These are phyloP conservation scores for Drosophila nigrodunni DNA, from an alignment of 1,140 invertebrate genomes.

Conservation along the genomic window DNA sequence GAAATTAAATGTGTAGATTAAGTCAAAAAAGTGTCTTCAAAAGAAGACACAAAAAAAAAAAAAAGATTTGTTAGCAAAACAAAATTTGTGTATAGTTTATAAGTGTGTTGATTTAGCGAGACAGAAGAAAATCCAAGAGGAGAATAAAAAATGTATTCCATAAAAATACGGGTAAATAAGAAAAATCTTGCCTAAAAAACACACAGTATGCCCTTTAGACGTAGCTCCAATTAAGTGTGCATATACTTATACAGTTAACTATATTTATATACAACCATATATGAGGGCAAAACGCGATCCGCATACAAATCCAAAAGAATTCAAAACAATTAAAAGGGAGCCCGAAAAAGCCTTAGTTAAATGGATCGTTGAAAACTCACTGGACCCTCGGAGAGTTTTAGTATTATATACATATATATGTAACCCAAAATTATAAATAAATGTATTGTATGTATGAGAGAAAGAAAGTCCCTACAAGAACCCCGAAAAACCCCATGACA, in stretches of 20 bases:
- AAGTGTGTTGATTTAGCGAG: slow-evolving; percentile 42
- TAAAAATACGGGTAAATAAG: slow-evolving; percentile 61
- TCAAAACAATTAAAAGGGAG: slow-evolving; percentile 1
- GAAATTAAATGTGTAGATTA: slow-evolving; percentile 49
- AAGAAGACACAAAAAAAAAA: slow-evolving; percentile 24
- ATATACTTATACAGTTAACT: slow-evolving; percentile 34
- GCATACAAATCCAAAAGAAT: background rate
- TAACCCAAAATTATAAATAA: slow-evolving; percentile 31
- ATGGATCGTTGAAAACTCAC: slow-evolving; percentile 14
- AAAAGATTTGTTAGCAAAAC: background rate
- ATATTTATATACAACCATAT: slow-evolving; percentile 32
- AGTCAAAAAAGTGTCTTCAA: slow-evolving; percentile 30
- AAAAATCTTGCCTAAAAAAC: slow-evolving; percentile 22
- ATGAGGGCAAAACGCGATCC: background rate
- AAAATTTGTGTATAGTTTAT: slow-evolving; percentile 35
- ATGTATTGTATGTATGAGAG: slow-evolving; percentile 44
- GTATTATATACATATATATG: slow-evolving; percentile 16
- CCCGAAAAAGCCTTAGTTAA: slow-evolving; percentile 41
- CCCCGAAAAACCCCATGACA: slow-evolving; percentile 19
- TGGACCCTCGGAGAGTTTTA: background rate
- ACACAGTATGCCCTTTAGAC: slow-evolving; percentile 20
- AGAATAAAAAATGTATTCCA: slow-evolving; percentile 15
- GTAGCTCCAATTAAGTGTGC: slow-evolving; percentile 25
- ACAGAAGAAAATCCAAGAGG: slow-evolving; percentile 28
- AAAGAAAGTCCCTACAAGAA: background rate